Base-by-base conservation (phyloP, 2,888 invertebrate genomes). In the Lasioglossum oenotherae region DNA sequence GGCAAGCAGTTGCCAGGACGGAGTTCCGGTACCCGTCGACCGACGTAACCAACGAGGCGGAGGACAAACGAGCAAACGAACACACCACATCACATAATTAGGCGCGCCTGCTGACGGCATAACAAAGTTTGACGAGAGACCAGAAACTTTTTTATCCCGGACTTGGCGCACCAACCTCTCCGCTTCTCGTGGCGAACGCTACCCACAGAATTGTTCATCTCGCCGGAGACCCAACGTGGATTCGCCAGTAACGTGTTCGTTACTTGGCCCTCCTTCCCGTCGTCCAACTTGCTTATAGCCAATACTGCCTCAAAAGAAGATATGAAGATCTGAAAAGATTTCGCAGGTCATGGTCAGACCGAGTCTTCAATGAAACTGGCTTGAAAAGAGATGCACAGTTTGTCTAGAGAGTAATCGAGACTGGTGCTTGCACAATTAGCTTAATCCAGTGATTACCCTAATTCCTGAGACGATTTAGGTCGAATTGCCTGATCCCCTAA, bases 61-160 rank as follows among this genome's bases (percentile, higher is more conserved):
- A 90, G 88, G 87, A 92, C 92, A 92, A 92, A 92, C 92, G 89
- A 89, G 90, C 91, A 89, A 92, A 92, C 92, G 92, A 92, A 89
- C 90, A 86, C 84, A 74, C 84, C 85, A 86, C 92, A 88, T 89
- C 89, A 87, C 90, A 90, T 92, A 92, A 92, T 92, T 92, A 92
- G 92, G 85, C 89, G 90, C 91, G 92, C 89, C 88, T 80, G 87
- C 91, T 87, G 87, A 81, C 78, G 87, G 85, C 84, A 82, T 87
- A 92, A 91, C 91, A 84, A 88, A 89, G 90, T 92, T 92, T 83
- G 89, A 90, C 89, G 84, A 76, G 81, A 80, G 74, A 67, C 79
- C 80, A 35, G 64, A 67, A 80, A 80, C 72, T 88, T 81, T 71
- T 79, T 82, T 80, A 14, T 41, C 14, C 38, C 5, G 41, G 2